Evolutionary conservation across 2,797 vertebrate genomes (phyloP), one percentile per base, ranked within the genome.

Genomic region (Muraenolepis orangiensis): DNA sequence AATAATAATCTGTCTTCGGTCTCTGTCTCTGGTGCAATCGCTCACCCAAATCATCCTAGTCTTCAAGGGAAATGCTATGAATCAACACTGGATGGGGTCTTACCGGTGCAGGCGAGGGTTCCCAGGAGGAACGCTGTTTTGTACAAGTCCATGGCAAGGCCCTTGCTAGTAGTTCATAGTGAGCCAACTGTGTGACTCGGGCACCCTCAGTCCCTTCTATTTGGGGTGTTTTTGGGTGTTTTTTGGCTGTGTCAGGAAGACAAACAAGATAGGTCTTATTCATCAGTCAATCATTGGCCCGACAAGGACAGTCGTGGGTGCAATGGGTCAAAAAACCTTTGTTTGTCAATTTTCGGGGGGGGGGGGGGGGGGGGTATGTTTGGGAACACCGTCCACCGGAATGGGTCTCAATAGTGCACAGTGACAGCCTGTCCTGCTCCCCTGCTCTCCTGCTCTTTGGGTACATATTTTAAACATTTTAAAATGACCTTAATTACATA

Each of bases 281-380:
- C 74, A 76, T 78, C 79, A 70, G 91, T 94, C 88, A 94, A 94
- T 94, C 90, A 94, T 94, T 94, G 85, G 70, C 93, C n/a, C 6
- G 51, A 86, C 87, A 87, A 91, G 91, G 88, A 92, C 85, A 66
- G 31, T 67, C 38, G 74, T 74, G 78, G 66, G 78, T 81, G 69
- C 85, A 80, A 75, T 73, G 80, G 91, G 76, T 92, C 92, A 90
- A 82, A 83, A 81, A 78, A 8, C 51, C n/a, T 78, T 73, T 87
- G 80, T 90, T 89, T 87, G 74, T 74, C 73, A 61, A 70, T 31
- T 12, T n/a, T 20, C 61, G 10, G 4, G 10, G 4, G n/a, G 10
- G 4, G 10, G 4, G n/a, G n/a, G n/a, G n/a, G n/a, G n/a, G n/a
- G n/a, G 23, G 69, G 74, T 23, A 76, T 10, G 46, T 75, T 77